A percentile compares a stretch with the other conserved stretches of the same genome.
These are phyloP conservation scores for Cyphotilapia sp. DNA, from an alignment of 2,113 vertebrate genomes.

Conservation along the genomic window DNA sequence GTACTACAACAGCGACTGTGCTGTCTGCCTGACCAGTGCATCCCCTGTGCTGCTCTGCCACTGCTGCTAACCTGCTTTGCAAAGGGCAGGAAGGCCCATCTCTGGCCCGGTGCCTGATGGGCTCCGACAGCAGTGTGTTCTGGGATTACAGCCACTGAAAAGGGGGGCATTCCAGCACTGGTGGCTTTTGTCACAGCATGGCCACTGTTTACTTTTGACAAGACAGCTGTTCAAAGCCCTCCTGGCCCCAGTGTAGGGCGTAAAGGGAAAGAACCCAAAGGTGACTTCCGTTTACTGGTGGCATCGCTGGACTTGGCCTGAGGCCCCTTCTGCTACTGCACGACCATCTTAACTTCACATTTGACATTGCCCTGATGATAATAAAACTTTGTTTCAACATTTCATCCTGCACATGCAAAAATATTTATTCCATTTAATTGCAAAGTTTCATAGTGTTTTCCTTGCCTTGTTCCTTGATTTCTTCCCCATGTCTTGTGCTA, in stretches of 20 bases:
- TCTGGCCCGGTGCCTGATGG: constrained; percentile 63
- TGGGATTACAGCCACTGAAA: constrained; percentile 64
- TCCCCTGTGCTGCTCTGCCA: constrained; percentile 20
- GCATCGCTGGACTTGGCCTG: background rate
- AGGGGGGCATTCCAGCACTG: constrained; percentile 63
- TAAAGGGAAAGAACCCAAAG: constrained; percentile 38
- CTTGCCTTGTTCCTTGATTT: background rate
- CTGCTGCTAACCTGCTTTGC: constrained; percentile 47
- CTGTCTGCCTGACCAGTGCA: constrained; percentile 41
- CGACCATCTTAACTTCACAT: background rate
- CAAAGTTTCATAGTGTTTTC: background rate
- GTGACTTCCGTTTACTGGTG: constrained; percentile 49
- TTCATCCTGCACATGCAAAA: background rate
- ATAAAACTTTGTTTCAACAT: background rate
- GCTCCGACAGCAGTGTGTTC: constrained; percentile 59
- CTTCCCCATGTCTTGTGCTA: background rate
- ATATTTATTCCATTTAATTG: background rate
- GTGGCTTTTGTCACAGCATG: constrained; percentile 56
- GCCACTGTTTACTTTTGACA: constrained; percentile 67
- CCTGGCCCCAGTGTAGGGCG: constrained; percentile 2
- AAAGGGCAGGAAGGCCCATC: constrained; percentile 58
- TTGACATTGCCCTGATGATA: background rate
- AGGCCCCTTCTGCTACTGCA: background rate
- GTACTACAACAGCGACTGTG: constrained; percentile 45
- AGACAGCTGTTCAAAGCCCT: constrained; percentile 68